Evolutionary conservation across 2,888 invertebrate genomes (phyloP).

Genomic region (Catocala fraxini): DNA sequence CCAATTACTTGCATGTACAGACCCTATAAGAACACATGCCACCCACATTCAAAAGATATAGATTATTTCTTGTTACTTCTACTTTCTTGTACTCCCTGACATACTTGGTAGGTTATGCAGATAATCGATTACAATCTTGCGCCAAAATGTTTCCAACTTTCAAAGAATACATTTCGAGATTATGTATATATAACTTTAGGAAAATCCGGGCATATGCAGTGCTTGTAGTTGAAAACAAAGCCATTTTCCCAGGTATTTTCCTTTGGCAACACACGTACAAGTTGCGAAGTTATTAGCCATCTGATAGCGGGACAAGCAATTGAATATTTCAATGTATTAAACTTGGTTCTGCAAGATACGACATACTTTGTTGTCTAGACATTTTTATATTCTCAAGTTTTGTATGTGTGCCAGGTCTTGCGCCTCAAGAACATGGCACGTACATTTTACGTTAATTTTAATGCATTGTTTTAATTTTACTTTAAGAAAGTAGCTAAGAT

Average conservation of each 20-base stretch:
- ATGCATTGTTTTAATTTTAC: no score
- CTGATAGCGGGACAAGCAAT: slow-evolving; percentile 62
- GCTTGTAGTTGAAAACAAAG: slow-evolving; percentile 60
- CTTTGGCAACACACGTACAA: slow-evolving; percentile 57
- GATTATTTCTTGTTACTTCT: no score
- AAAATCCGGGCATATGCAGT: slow-evolving; percentile 43
- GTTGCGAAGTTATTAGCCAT: slow-evolving; percentile 63
- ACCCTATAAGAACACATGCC: no score
- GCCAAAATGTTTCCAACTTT: slow-evolving; percentile 29
- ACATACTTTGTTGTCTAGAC: slow-evolving; percentile 36
- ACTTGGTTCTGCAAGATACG: slow-evolving; percentile 38
- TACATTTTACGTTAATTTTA: not conserved
- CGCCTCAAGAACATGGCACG: not conserved
- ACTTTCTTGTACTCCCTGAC: no score
- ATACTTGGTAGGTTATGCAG: slow-evolving; percentile 1
- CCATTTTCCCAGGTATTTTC: slow-evolving; percentile 59
- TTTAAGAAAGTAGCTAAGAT: not conserved
- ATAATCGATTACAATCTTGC: slow-evolving; percentile 7
- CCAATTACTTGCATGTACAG: no score
- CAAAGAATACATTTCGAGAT: slow-evolving; percentile 46
- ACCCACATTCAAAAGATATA: no score
- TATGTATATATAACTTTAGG: slow-evolving; percentile 29
- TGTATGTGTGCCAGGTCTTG: slow-evolving; percentile 25
- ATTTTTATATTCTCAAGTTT: slow-evolving; percentile 40
- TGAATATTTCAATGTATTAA: slow-evolving; percentile 64